These are phyloP conservation scores for Trogon melanurus DNA, from an alignment of 2,113 vertebrate species.

Conservation along the genomic window DNA sequence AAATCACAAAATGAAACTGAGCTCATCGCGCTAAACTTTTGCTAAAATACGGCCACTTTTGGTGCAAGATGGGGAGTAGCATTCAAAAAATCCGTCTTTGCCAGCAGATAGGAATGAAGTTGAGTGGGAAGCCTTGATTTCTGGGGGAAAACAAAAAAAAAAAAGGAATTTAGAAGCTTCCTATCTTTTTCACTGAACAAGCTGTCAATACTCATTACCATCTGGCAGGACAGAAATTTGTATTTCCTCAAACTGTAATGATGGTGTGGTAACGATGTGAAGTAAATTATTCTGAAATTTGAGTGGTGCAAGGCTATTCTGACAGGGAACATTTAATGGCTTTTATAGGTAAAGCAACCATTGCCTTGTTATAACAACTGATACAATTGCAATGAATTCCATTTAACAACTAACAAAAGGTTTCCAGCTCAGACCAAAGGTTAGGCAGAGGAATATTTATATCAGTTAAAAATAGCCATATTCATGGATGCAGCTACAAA, in stretches of 20 bases:
- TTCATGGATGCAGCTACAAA: neutral
- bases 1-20: neutral
- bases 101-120: neutral
- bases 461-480: neutral
- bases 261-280: neutral
- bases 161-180: neutral
- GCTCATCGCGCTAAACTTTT: neutral
- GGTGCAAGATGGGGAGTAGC: neutral
- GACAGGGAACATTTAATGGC: neutral
- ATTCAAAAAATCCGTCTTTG: neutral
- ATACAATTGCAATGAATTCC: neutral
- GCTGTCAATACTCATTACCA: neutral
- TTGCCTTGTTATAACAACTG: neutral
- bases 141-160: neutral
- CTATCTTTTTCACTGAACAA: neutral
- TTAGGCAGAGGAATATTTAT: neutral
- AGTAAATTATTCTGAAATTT: neutral
- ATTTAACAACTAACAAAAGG: neutral
- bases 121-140: neutral
- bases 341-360: neutral
- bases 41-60: neutral
- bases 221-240: neutral
- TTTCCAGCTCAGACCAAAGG: neutral
- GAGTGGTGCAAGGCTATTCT: neutral
- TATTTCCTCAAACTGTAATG: neutral